Base-by-base conservation (phyloP, 2,113 vertebrate genomes). In the Pteronura brasiliensis region DNA sequence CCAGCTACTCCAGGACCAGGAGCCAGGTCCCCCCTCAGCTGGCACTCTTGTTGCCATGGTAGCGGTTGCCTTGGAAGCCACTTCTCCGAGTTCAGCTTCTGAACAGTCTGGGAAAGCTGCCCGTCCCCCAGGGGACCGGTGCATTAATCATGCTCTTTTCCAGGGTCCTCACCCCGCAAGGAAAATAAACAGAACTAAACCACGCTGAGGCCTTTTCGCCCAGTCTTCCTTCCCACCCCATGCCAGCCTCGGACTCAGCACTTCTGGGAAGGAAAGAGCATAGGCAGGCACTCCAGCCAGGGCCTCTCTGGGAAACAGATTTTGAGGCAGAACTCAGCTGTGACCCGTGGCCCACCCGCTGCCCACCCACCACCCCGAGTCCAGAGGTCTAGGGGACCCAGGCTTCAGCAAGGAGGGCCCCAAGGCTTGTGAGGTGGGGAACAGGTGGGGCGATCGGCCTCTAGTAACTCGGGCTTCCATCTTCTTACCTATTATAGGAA, bases 61-160 rank as follows among this genome's bases (percentile, higher is more conserved):
- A 97, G 97, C 94, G n/a, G 97, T 98, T 98, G 95, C 97, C 98
- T 98, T 98, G 97, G 98, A 98, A 97, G 97, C 97, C 18, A 8
- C 88, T 97, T 98, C 71, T 31, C 89, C 1, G 81, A 88, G 88
- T 97, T 97, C 92, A 93, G 96, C 85, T 94, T 97, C 96, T 55
- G 49, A 97, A 95, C 65, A 74, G 92, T 90, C 93, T 44, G 4
- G 86, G 93, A 97, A 97, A 96, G 59, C 96, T 91, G 76, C 97
- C 90, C 6, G 4, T 90, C 95, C 96, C 88, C 77, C 34, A 12
- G 81, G 95, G 88, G 81, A 94, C 44, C 9, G 0, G 81, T 61
- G 82, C 92, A 98, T 97, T 98, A 97, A 98, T 98, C 97, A 98
- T 1, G 1, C 85, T 96, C 89, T 97, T 95, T 93, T 92, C 90